Base-by-base conservation (phyloP, 2,797 vertebrate genomes). In the Fistularia commersonii region DNA sequence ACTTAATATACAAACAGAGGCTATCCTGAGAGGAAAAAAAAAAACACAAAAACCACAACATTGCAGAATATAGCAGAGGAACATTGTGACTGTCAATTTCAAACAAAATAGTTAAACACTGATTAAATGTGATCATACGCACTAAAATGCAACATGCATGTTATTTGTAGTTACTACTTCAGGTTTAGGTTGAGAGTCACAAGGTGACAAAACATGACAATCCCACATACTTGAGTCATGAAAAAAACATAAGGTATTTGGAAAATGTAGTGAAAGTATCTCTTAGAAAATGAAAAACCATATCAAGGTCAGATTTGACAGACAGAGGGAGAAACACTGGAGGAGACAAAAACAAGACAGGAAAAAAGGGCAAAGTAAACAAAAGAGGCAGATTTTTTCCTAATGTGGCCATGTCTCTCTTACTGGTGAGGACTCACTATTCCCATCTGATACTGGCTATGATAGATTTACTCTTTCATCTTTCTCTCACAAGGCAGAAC, bases 401-500 rank as follows among this genome's bases (percentile, higher is more conserved):
- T 50, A 48, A 64, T 69, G 41, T 61, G 59, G 69, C 33, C 54
- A 61, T 13, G 52, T 41, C 33, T 63, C 46, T 37, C 37, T 52
- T 54, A 61, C 64, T 45, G 44, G 69, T 11, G 58, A 68, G 65
- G 14, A 38, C 23, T 65, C 51, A 32, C 51, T 49, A 60, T 70
- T 70, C 70, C 66, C 66, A 76, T 66, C 69, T 65, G 75, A 84
- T 66, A 69, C 56, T 66, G 57, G 56, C 60, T 47, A 69, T 62
- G 69, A 83, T 53, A 66, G 69, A 81, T 61, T 57, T 49, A 64
- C 58, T 66, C 68, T 72, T 81, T 77, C 59, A 66, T 72, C 61
- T 62, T 45, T 55, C 69, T 68, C 63, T 51, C 68, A 75, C 44
- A 49, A 45, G 51, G 42, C 72, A 70, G 72, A 80, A 88, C 81